Conservation (phyloP, 2,888 invertebrate species). For the Caenorhabditis sp. region DNA sequence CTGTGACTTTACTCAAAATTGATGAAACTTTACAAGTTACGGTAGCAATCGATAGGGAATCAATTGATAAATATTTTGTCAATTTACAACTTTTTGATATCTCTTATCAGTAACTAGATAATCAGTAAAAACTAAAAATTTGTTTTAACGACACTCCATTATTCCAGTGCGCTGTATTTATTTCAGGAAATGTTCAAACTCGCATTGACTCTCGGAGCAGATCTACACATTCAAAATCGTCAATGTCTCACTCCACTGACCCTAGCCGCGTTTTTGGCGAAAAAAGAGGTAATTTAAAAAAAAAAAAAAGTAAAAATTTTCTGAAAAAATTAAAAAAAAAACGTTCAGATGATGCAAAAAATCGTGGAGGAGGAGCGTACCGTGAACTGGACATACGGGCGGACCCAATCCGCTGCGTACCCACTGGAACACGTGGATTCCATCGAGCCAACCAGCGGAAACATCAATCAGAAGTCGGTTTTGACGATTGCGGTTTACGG, state of each 20-base stretch:
- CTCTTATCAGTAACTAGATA: not conserved
- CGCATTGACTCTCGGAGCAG: slow-evolving; percentile 94
- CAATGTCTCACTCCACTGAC: slow-evolving; percentile 94
- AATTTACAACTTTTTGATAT: not conserved
- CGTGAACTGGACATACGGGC: slow-evolving; percentile 97
- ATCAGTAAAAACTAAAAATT: no score
- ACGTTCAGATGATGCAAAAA: slow-evolving; percentile 91
- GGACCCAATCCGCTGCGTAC: slow-evolving; percentile 96
- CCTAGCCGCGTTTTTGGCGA: slow-evolving; percentile 85
- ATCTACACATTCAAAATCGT: slow-evolving; percentile 90
- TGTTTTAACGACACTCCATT: no score
- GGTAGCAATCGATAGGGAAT: not conserved
- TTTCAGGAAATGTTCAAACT: slow-evolving; percentile 91
- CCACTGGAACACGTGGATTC: slow-evolving; percentile 93
- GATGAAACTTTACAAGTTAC: not conserved
- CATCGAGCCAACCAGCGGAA: slow-evolving; percentile 92
- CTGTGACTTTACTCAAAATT: not conserved
- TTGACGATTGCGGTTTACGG: slow-evolving; percentile 92
- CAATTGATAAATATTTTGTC: not conserved
- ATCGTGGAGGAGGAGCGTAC: slow-evolving; percentile 96
- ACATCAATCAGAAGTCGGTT: slow-evolving; percentile 95
- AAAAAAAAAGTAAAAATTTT: slow-evolving; percentile 67
- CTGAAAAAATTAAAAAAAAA: not conserved
- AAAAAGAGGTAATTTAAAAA: slow-evolving; percentile 70
- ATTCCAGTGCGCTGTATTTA: no score